A percentile compares a stretch with the other conserved stretches of the same genome.
These are phyloP conservation scores for Eulemur coronatus DNA, from an alignment of 2,797 vertebrate genomes.

Conservation along the genomic window DNA sequence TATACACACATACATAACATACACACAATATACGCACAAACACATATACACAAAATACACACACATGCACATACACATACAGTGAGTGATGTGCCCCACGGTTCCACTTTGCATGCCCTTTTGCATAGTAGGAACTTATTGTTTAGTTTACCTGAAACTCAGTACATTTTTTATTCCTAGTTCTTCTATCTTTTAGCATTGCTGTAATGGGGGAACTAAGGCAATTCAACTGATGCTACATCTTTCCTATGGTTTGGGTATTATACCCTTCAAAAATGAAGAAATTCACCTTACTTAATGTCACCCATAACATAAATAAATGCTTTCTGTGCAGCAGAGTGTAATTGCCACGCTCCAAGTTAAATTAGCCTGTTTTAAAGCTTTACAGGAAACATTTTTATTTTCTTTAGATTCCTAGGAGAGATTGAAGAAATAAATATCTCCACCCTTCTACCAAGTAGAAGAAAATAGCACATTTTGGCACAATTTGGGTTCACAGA, in stretches of 20 bases:
- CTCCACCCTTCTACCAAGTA: constrained; percentile 1
- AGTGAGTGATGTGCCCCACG: neutral
- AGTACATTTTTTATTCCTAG: neutral
- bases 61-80: neutral
- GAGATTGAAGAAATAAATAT: constrained; percentile 55
- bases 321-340: neutral
- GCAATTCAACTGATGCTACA: neutral
- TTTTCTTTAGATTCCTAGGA: constrained; percentile 58
- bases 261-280: constrained; percentile 22
- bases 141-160: neutral
- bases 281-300: constrained; percentile 10
- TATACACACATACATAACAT: neutral
- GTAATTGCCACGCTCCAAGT: neutral
- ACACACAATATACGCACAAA: neutral
- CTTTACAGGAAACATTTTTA: constrained; percentile 10
- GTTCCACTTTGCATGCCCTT: neutral
- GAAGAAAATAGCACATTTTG: constrained; percentile 28
- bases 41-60: neutral
- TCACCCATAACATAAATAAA: constrained; percentile 15
- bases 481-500: constrained; percentile 1
- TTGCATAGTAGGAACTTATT: neutral
- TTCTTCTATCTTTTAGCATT: neutral
- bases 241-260: neutral
- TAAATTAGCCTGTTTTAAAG: constrained; percentile 51
- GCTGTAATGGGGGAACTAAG: neutral